Evolutionary conservation across 2,888 invertebrate species (phyloP).

Genomic region (Fissipunctia ypsillon): DNA sequence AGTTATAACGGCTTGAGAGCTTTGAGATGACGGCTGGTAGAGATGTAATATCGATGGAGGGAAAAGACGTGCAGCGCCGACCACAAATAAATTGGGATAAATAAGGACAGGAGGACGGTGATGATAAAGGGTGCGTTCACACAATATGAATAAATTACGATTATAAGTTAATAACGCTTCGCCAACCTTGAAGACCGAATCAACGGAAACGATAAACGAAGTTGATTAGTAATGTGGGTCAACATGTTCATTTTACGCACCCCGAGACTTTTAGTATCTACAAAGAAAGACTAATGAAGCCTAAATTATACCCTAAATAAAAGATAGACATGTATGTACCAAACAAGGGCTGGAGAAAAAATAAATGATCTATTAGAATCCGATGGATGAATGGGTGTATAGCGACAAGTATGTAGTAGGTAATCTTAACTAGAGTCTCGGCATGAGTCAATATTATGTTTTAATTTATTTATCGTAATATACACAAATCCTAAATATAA

Average conservation of each 20-base stretch:
- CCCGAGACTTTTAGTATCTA: neutral
- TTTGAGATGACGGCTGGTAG: neutral
- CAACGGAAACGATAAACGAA: slow-evolving; percentile 17
- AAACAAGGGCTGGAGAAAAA: neutral
- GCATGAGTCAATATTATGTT: too few species aligned
- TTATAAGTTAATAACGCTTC: neutral
- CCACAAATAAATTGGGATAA: neutral
- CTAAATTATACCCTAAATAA: neutral
- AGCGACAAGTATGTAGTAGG: neutral
- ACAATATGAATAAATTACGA: slow-evolving; percentile 18
- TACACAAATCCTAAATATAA: too few species aligned
- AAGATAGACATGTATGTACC: neutral
- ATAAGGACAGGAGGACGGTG: neutral
- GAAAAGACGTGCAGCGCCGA: neutral
- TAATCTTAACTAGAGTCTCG: neutral
- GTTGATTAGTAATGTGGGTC: slow-evolving; percentile 14
- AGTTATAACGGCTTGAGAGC: neutral
- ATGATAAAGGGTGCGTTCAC: slow-evolving; percentile 1
- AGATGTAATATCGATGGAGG: too few species aligned
- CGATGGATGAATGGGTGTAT: neutral
- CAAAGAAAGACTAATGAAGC: neutral
- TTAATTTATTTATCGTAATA: too few species aligned
- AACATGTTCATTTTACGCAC: neutral
- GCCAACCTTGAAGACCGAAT: neutral
- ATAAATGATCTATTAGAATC: neutral